Evolutionary conservation across 1,140 invertebrate genomes (phyloP), one percentile per base, ranked within the genome.

Genomic region (Dryas iulia): DNA sequence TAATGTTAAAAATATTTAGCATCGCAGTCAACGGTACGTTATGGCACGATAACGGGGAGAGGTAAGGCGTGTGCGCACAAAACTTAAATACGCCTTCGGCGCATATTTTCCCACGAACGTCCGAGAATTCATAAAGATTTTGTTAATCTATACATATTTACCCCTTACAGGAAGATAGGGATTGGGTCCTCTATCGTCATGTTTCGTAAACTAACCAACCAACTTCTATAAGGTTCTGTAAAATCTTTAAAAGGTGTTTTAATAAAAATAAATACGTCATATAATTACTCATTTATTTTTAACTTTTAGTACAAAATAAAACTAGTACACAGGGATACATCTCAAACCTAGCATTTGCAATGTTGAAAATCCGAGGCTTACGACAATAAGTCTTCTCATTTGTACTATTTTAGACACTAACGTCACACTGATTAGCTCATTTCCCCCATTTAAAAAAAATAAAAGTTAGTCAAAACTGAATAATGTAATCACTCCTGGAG

Each of bases 391-490:
- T 92, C 92, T 92, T 92, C 91, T 92, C 90, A 92, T 92, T 92
- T 92, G 92, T 92, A 92, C 92, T 92, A 92, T 92, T 92, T 89
- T 90, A 92, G 91, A 92, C 89, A 92, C 91, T 87, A 87, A 88
- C 76, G 85, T 89, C 87, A 90, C 86, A 87, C 86, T 82, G 81
- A 83, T 85, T 86, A 89, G 87, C 88, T 92, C 87, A 89, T 85
- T 86, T 82, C 76, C 83, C 83, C 83, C 72, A 82, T 84, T 81
- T 35, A 57, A 73, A 59, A 89, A 39, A 92, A 92, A 91, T 79
- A 83, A 88, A 90, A 83, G 76, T 86, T 84, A 87, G 78, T 86
- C 78, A 83, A 81, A 86, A 86, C 89, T 91, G 89, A 91, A 91
- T 91, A 90, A 90, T 91, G 87, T 84, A 89, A 92, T 92, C 90